phyloP scores from a whole-genome alignment of 1,140 invertebrate species.

The Eupristina koningsbergeri region DNA sequence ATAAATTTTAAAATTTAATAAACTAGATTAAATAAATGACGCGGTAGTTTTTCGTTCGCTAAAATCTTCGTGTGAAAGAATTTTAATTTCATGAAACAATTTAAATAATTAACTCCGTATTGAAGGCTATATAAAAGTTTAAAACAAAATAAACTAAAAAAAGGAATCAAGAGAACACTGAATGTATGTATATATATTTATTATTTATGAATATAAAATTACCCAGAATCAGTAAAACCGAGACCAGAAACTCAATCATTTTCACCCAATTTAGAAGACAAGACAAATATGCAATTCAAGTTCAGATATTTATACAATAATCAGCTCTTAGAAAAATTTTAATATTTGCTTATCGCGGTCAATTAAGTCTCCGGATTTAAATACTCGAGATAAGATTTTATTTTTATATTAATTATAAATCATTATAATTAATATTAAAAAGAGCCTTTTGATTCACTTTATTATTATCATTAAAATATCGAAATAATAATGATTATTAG shows the following conservation, averaged over 20 bases:
- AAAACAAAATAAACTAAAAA: too few species aligned
- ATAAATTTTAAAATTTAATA: too few species aligned
- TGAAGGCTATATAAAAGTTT: too few species aligned
- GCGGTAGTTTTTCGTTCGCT: too few species aligned
- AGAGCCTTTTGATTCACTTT: not conserved
- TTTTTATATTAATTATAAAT: not conserved
- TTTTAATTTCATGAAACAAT: too few species aligned
- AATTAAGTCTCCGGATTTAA: not conserved
- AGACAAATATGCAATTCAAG: not conserved
- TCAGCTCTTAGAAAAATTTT: not conserved
- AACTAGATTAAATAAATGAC: too few species aligned
- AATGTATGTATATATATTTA: not conserved
- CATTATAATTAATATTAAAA: not conserved
- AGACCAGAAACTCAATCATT: not conserved
- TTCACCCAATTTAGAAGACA: not conserved
- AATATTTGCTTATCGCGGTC: conserved; percentile 13
- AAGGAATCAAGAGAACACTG: too few species aligned
- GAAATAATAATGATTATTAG: too few species aligned
- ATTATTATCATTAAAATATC: not conserved
- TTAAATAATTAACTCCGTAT: too few species aligned
- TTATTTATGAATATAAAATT: conserved; percentile 8
- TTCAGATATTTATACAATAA: conserved; percentile 8
- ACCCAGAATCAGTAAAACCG: conserved; percentile 23
- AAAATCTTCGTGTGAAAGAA: too few species aligned
- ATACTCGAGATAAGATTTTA: not conserved